A percentile compares a stretch with the other conserved stretches of the same genome.
These are phyloP conservation scores for Apus apus DNA, from an alignment of 2,113 vertebrate species.

Conservation along the genomic window DNA sequence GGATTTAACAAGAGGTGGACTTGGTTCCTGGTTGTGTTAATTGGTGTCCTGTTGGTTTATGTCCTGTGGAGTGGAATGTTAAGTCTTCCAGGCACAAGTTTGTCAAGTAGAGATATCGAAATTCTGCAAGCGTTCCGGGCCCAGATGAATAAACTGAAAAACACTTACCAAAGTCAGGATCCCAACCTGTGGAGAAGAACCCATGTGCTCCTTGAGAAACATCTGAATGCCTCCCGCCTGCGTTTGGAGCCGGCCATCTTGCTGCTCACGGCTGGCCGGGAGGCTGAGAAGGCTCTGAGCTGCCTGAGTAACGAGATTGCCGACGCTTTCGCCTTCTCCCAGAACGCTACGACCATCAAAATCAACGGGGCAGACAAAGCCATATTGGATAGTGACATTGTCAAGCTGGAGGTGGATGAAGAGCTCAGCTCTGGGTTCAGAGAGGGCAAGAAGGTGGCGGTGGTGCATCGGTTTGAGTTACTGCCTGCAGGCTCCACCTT, in stretches of 20 bases:
- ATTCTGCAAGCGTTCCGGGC: constrained; percentile 68
- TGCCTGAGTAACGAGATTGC: constrained; percentile 88
- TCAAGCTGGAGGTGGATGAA: constrained; percentile 86
- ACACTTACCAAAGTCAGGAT: constrained; percentile 83
- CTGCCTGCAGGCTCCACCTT: constrained; percentile 90
- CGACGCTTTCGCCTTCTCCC: constrained; percentile 80
- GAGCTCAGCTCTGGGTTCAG: constrained; percentile 81
- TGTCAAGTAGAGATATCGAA: constrained; percentile 14
- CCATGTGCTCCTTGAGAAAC: constrained; percentile 78
- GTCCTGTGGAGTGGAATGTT: neutral
- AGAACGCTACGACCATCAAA: constrained; percentile 78
- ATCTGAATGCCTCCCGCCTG: constrained; percentile 74
- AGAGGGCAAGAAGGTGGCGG: constrained; percentile 82
- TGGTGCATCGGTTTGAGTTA: constrained; percentile 89
- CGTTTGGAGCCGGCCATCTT: constrained; percentile 87
- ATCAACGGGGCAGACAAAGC: constrained; percentile 82
- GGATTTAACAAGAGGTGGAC: neutral
- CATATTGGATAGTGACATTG: constrained; percentile 79
- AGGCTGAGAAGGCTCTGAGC: constrained; percentile 80
- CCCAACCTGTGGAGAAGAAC: constrained; percentile 85
- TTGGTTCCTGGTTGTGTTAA: neutral
- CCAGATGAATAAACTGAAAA: constrained; percentile 73
- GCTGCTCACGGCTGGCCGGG: constrained; percentile 84
- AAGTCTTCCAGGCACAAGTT: neutral
- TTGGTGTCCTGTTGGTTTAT: neutral